Percentiles rank a stretch among this genome's conserved stretches.
Evolutionary conservation across 2,888 invertebrate genomes (phyloP).

Genomic region (Koerneria pararmatus): DNA sequence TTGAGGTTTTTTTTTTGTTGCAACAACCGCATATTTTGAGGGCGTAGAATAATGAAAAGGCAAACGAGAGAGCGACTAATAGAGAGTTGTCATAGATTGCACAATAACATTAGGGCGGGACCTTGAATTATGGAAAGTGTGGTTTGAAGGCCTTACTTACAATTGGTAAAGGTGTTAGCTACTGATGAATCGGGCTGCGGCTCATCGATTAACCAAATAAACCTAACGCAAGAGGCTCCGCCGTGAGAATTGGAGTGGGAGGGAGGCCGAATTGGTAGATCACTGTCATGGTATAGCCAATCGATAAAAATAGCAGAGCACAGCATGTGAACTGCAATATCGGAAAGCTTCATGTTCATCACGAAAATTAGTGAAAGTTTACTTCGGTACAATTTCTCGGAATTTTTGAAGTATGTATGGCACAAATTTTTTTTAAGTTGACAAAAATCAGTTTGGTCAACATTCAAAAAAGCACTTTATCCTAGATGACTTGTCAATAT

Average conservation of each 20-base stretch:
- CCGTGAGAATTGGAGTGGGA: slow-evolving; percentile 42
- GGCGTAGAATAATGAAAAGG: background rate
- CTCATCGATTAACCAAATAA: background rate
- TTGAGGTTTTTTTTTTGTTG: too few species aligned
- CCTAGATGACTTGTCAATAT: too few species aligned
- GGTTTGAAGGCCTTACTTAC: background rate
- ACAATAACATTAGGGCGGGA: too few species aligned
- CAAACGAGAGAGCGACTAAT: background rate
- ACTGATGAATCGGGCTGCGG: background rate
- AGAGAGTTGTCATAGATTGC: background rate
- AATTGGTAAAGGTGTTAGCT: background rate
- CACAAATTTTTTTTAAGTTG: too few species aligned
- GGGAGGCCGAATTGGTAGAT: slow-evolving; percentile 31
- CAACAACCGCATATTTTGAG: background rate
- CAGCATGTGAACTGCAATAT: slow-evolving; percentile 26
- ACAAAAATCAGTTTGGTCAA: too few species aligned
- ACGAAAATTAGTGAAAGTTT: background rate
- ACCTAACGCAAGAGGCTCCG: slow-evolving; percentile 37
- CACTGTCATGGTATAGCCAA: slow-evolving; percentile 28
- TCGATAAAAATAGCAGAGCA: slow-evolving; percentile 22
- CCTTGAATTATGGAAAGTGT: too few species aligned
- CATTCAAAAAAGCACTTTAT: too few species aligned
- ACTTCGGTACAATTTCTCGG: background rate
- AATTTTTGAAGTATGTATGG: too few species aligned
- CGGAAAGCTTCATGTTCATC: background rate